Evolutionary conservation across 2,797 vertebrate genomes (phyloP).

Genomic region (Gymnoscopelus microlampas): DNA sequence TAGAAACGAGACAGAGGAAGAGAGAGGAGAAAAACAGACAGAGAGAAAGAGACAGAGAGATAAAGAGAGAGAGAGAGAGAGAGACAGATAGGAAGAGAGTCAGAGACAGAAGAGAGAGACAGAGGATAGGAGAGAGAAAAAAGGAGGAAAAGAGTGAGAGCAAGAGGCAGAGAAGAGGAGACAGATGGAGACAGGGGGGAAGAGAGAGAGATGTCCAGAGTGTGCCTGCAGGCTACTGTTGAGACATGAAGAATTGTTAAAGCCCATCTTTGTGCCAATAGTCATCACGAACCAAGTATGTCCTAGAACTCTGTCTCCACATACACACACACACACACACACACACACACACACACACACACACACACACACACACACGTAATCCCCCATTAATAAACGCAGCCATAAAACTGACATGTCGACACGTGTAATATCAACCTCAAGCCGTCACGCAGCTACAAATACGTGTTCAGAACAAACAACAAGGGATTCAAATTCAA

Average conservation of each 20-base stretch:
- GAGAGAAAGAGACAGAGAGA: background rate
- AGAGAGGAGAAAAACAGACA: too few species aligned
- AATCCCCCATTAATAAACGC: constrained; percentile 5
- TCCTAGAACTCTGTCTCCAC: background rate
- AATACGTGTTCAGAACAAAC: constrained; percentile 8
- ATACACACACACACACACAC: constrained; percentile 1
- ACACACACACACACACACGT: constrained; percentile 1
- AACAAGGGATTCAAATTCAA: constrained; percentile 7
- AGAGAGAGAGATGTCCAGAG: background rate
- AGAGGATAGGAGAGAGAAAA: background rate
- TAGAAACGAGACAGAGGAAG: too few species aligned
- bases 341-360: background rate
- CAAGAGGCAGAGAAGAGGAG: too few species aligned
- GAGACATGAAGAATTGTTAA: constrained; percentile 6
- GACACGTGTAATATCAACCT: constrained; percentile 18
- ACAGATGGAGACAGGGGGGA: background rate
- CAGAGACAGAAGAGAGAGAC: too few species aligned
- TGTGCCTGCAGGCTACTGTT: constrained; percentile 19
- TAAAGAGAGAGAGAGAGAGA: background rate
- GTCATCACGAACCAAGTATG: constrained; percentile 17
- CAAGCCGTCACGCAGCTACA: constrained; percentile 24
- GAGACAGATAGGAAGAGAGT: too few species aligned
- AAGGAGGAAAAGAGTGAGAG: background rate
- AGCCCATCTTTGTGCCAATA: constrained; percentile 15
- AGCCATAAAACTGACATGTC: constrained; percentile 34